phyloP scores from a whole-genome alignment of 2,888 invertebrate species.

The Tetanocera ferruginea region DNA sequence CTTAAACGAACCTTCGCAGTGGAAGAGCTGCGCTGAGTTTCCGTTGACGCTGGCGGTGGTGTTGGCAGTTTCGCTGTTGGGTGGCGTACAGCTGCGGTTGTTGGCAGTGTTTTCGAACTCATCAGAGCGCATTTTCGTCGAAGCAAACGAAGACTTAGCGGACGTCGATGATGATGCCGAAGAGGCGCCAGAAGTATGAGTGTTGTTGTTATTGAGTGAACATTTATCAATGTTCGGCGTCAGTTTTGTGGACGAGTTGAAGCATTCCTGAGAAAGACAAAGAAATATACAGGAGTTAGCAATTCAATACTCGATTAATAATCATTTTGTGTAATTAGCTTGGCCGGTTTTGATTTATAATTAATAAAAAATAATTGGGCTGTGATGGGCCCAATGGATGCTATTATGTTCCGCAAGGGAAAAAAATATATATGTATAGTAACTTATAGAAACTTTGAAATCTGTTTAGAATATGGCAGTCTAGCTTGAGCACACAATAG shows the following conservation, averaged over 20 bases:
- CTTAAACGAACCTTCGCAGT: slow-evolving; percentile 54
- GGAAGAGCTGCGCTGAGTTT: slow-evolving; percentile 29
- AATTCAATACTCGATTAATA: background rate
- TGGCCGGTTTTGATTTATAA: no score
- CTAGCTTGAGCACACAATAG: no score
- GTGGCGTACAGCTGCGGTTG: slow-evolving; percentile 53
- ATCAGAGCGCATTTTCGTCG: background rate
- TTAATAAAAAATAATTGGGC: no score
- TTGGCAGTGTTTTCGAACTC: slow-evolving; percentile 12
- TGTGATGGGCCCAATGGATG: no score
- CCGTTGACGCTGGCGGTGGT: slow-evolving; percentile 18
- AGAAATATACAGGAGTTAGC: slow-evolving; percentile 14
- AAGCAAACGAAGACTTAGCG: background rate
- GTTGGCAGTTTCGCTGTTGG: slow-evolving; percentile 32
- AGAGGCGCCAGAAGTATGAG: slow-evolving; percentile 5
- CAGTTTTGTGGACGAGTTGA: slow-evolving; percentile 55
- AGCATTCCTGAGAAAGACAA: slow-evolving; percentile 46
- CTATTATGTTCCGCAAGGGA: no score
- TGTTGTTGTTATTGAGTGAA: slow-evolving; percentile 3
- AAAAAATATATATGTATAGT: background rate
- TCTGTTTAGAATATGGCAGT: no score
- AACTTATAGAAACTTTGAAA: no score
- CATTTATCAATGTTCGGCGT: slow-evolving; percentile 57
- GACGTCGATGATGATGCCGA: background rate
- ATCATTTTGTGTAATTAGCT: no score